Evolutionary conservation across 92 coral and sea anemone genomes (phyloP).

Genomic region (Diadumene lineata): DNA sequence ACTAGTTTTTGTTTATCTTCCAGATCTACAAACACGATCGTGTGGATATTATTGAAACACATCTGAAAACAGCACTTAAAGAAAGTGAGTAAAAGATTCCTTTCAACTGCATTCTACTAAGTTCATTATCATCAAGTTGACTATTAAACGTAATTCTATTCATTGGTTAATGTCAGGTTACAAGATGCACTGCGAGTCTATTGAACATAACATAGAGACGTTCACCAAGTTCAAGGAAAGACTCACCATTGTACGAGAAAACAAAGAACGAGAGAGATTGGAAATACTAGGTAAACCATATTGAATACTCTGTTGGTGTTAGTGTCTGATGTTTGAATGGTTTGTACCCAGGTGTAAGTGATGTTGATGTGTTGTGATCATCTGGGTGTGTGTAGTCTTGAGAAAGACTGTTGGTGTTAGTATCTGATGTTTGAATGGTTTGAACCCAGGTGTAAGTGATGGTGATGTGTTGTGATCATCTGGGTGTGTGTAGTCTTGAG

Average conservation of each 20-base stretch:
- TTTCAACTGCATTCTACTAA: too few relatives aligned
- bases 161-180: conserved; percentile 48
- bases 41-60: conserved; percentile 90
- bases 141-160: background rate
- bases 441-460: too few relatives aligned
- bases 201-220: conserved; percentile 57
- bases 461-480: too few relatives aligned
- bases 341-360: too few relatives aligned
- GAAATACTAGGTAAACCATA: conserved; percentile 86
- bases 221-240: conserved; percentile 80
- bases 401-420: too few relatives aligned
- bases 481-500: too few relatives aligned
- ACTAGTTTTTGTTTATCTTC: background rate
- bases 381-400: too few relatives aligned
- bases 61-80: conserved; percentile 71
- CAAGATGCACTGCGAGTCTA: conserved; percentile 42
- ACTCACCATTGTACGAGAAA: conserved; percentile 82
- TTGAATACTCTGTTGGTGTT: too few relatives aligned
- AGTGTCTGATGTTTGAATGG: too few relatives aligned
- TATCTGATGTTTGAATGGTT: too few relatives aligned
- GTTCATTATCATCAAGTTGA: too few relatives aligned
- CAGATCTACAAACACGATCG: conserved; percentile 84
- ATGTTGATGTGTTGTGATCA: too few relatives aligned
- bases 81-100: conserved; percentile 61
- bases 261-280: conserved; percentile 64